Percentiles rank a stretch among this genome's conserved stretches.
These are phyloP conservation scores for Neomonachus schauinslandi DNA, from an alignment of 2,113 vertebrate genomes.

Conservation along the genomic window DNA sequence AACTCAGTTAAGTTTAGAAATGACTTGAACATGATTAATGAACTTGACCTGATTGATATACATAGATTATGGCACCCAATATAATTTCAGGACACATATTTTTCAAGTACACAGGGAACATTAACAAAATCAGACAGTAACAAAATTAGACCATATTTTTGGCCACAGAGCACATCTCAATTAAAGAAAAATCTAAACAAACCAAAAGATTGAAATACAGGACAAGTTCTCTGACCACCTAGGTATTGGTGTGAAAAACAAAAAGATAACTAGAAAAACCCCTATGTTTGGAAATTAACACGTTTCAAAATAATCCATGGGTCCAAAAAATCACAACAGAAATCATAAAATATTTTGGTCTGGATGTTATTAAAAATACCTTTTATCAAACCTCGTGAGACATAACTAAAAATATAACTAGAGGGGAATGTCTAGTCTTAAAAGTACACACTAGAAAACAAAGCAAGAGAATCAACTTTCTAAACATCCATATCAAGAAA, in stretches of 20 bases:
- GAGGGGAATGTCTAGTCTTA: background rate
- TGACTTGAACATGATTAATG: background rate
- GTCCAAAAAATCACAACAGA: background rate
- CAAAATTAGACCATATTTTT: background rate
- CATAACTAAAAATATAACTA: conserved; percentile 8
- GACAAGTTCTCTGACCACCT: background rate
- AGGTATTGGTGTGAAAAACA: background rate
- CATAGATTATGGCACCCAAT: background rate
- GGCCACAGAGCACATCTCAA: background rate
- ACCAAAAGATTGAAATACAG: background rate
- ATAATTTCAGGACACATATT: conserved; percentile 8
- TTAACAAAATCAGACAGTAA: conserved; percentile 28
- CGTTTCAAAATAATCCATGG: background rate
- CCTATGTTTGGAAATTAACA: background rate
- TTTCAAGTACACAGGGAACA: background rate
- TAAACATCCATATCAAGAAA: background rate
- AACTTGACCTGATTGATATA: background rate
- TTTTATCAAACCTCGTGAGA: background rate
- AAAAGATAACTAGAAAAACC: background rate
- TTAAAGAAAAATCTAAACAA: background rate
- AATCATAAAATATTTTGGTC: conserved; percentile 1
- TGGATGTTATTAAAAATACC: background rate
- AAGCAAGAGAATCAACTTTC: background rate
- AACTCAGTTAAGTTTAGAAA: background rate
- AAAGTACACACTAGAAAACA: background rate